These are phyloP conservation scores for Cephonodes hylas DNA, from an alignment of 2,888 invertebrate species.

Conservation along the genomic window DNA sequence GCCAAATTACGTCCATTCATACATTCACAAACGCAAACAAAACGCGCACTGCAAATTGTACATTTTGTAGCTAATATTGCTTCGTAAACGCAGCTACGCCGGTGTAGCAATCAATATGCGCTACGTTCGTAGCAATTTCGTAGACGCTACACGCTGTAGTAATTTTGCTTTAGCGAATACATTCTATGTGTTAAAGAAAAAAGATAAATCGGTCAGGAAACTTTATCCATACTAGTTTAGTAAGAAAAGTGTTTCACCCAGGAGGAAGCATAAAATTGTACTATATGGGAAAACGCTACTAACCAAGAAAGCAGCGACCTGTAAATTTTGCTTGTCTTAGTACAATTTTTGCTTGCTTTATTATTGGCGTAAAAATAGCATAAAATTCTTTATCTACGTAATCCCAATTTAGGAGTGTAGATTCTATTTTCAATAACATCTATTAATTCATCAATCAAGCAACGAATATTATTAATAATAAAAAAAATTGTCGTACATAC, in stretches of 20 bases:
- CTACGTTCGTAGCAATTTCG: constrained; percentile 4
- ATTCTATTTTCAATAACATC: no score
- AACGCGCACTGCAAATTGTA: not conserved
- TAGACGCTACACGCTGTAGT: constrained; percentile 1
- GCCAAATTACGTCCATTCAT: not conserved
- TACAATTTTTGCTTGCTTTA: no score
- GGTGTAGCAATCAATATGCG: constrained; percentile 3
- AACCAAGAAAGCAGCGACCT: no score
- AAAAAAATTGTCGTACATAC: no score
- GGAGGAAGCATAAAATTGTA: not conserved
- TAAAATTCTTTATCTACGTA: no score
- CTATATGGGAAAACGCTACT: not conserved
- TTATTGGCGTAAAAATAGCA: no score
- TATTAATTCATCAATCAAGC: no score
- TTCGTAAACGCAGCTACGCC: not conserved
- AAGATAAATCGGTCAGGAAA: constrained; percentile 21
- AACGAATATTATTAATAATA: no score
- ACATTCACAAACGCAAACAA: not conserved
- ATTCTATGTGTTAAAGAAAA: not conserved
- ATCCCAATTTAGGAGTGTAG: no score
- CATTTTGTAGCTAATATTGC: not conserved
- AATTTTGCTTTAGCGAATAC: not conserved
- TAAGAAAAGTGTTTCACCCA: not conserved
- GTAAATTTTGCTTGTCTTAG: no score
- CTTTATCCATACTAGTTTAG: constrained; percentile 14